Evolutionary conservation across 2,888 invertebrate genomes (phyloP), one percentile per base, ranked within the genome.

Genomic region (Neoitamus cyanurus): DNA sequence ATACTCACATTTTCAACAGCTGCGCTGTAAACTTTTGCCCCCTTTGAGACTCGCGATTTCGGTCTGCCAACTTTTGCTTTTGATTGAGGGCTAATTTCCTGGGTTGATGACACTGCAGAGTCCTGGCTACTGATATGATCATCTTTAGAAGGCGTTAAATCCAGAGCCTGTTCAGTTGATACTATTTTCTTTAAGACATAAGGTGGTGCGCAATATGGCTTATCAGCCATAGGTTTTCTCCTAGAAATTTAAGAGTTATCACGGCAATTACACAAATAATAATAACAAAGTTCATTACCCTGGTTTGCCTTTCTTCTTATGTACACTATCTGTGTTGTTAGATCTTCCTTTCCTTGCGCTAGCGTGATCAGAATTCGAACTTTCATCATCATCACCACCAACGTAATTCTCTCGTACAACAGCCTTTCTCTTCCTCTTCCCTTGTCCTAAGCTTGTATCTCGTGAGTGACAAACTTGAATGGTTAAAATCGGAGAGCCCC

Each of bases 1-100:
- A 30, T 73, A 3, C 13, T 85, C 88, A 92, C 91, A 88, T 90
- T 91, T 88, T 92, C 92, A 28, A 91, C 90, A 6, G 90, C 89
- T 87, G 91, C 91, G 86, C 90, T 90, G 86, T 90, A 91, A 1
- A 90, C 90, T 72, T 91, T 90, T 85, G 90, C 91, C 5, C 13
- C 7, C 34, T 72, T 69, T 7, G 34, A 73, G 7, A 25, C 42
- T 2, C 42, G 42, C 13, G 78, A 30, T 37, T 48, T 69, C 31
- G 31, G 34, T 42, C 42, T 28, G 30, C 28, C 20, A 25, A 48
- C 11, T 89, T 91, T 90, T 25, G 75, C 37, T 75, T 75, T 75
- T 34, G 37, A 2, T 36, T 34, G 73, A 15, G 20, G 36, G 11
- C 42, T 46, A 28, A 75, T 75, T 37, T 88, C 88, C 48, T 88